Conservation (phyloP, 2,888 invertebrate species). For the Ptychoptera albimana region DNA sequence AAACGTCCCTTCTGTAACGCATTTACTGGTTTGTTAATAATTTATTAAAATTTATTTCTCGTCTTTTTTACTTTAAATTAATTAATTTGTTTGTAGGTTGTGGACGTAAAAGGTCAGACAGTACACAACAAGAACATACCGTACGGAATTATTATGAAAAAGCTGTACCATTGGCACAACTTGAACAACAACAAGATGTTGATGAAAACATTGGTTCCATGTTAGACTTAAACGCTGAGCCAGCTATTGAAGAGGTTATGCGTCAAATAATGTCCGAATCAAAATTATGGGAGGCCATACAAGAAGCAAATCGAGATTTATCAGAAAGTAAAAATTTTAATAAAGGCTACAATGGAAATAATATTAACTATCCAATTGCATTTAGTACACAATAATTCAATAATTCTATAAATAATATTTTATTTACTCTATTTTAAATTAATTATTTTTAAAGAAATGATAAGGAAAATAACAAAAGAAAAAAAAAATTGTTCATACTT, state of each 20-base stretch:
- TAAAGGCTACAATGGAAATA: neutral
- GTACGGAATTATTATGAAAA: conserved; percentile 25
- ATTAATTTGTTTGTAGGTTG: conserved; percentile 40
- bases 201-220: conserved; percentile 50
- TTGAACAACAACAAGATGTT: conserved; percentile 19
- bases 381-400: conserved; percentile 3
- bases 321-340: conserved; percentile 37
- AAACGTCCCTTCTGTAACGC: conserved; percentile 81
- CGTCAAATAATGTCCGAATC: conserved; percentile 67
- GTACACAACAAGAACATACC: conserved; percentile 12
- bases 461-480: no score
- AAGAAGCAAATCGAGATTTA: conserved; percentile 58
- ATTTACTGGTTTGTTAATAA: conserved; percentile 57
- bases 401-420: neutral
- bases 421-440: neutral
- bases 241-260: conserved; percentile 56
- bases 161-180: conserved; percentile 30
- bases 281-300: conserved; percentile 62
- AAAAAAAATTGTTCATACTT: no score
- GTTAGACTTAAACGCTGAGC: conserved; percentile 49
- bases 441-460: neutral
- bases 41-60: no score
- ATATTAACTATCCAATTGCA: conserved; percentile 1
- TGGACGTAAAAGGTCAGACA: conserved; percentile 47
- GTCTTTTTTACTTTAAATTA: neutral